Percentiles rank a stretch among this genome's conserved stretches.
These are phyloP conservation scores for Leguminivora glycinivorella DNA, from an alignment of 1,140 invertebrate species.

Conservation along the genomic window DNA sequence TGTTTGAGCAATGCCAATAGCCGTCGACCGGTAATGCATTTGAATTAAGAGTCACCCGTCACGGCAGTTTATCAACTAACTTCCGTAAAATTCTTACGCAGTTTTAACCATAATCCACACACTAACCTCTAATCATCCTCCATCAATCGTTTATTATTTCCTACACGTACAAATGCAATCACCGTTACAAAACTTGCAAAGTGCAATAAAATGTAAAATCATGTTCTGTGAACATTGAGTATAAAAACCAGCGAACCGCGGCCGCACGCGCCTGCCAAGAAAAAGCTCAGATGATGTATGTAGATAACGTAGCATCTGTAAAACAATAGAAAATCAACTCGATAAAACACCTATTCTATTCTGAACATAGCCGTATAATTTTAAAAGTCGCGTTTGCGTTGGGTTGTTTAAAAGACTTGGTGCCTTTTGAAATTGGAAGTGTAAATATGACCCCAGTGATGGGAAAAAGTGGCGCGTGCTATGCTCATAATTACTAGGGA, in stretches of 20 bases:
- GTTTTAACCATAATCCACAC: no score
- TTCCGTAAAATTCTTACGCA: no score
- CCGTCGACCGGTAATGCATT: no score
- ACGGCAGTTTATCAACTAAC: no score
- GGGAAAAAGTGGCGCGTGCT: slow-evolving; percentile 8
- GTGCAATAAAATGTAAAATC: slow-evolving; percentile 10
- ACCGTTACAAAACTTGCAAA: slow-evolving; percentile 5
- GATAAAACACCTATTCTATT: neutral
- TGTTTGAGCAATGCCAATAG: no score
- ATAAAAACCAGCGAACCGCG: slow-evolving; percentile 3
- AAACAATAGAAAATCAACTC: slow-evolving; percentile 1
- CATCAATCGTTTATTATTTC: slow-evolving; percentile 13
- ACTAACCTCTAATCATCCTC: no score
- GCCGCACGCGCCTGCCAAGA: slow-evolving; percentile 14
- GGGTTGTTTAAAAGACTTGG: neutral
- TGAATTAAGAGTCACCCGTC: no score
- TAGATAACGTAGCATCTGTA: slow-evolving; percentile 5
- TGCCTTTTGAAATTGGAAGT: neutral
- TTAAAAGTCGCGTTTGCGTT: neutral
- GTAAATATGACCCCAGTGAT: neutral
- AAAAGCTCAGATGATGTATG: slow-evolving; percentile 19
- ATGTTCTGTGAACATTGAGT: neutral
- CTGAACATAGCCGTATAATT: neutral
- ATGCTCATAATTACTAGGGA: neutral
- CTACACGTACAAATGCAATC: slow-evolving; percentile 10